Conservation (phyloP, 2,888 invertebrate species). For the Cetonia aurata region DNA sequence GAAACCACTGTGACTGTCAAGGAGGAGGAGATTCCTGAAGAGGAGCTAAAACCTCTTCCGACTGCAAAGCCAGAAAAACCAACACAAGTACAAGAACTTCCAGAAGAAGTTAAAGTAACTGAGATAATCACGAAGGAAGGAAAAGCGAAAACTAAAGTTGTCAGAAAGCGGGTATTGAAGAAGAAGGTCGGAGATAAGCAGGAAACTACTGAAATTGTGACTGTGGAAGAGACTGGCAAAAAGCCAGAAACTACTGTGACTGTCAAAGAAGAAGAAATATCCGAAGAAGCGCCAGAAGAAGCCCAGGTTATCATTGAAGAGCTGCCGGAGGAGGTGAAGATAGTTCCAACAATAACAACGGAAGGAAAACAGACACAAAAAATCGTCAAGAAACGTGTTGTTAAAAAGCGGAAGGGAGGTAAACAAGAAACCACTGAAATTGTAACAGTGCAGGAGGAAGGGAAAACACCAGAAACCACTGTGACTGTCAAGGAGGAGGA, state of each 20-base stretch:
- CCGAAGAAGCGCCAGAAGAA: slow-evolving; percentile 48
- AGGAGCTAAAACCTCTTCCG: slow-evolving; percentile 44
- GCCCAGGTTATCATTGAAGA: slow-evolving; percentile 51
- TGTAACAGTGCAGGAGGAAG: slow-evolving; percentile 59
- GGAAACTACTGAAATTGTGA: slow-evolving; percentile 64
- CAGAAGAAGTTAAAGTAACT: slow-evolving; percentile 52
- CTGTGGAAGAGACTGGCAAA: slow-evolving; percentile 45
- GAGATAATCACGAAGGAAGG: slow-evolving; percentile 51
- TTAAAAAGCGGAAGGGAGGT: slow-evolving; percentile 63
- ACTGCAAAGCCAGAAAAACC: slow-evolving; percentile 48
- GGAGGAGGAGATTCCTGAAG: slow-evolving; percentile 50
- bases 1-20: slow-evolving; percentile 57
- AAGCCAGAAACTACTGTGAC: slow-evolving; percentile 56
- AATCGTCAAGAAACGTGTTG: slow-evolving; percentile 63
- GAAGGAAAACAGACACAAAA: slow-evolving; percentile 50
- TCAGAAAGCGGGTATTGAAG: slow-evolving; percentile 64
- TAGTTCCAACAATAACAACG: slow-evolving; percentile 41
- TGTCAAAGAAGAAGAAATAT: slow-evolving; percentile 48
- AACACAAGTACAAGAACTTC: slow-evolving; percentile 53
- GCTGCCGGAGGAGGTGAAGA: slow-evolving; percentile 53
- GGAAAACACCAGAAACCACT: slow-evolving; percentile 51
- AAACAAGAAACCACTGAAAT: slow-evolving; percentile 62
- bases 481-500: slow-evolving; percentile 54
- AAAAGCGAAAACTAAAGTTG: slow-evolving; percentile 55
- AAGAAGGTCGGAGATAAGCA: slow-evolving; percentile 62